These are phyloP conservation scores for Nothocercus julius DNA, from an alignment of 2,113 vertebrate species.

Conservation along the genomic window DNA sequence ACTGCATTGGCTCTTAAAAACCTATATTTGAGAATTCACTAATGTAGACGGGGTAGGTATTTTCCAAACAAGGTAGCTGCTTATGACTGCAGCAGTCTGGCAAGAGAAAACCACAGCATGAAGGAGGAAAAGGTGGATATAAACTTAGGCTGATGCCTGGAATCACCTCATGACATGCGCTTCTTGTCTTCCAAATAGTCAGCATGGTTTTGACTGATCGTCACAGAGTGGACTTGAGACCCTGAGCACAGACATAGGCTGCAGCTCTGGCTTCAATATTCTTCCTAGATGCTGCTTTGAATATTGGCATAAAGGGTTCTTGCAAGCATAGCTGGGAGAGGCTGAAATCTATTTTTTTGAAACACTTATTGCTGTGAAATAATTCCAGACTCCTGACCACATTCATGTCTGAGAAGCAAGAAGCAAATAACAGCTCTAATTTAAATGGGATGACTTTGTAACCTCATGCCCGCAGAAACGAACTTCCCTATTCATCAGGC, in stretches of 20 bases:
- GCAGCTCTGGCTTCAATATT: background rate
- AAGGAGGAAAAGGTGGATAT: background rate
- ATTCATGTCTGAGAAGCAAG: constrained; percentile 11
- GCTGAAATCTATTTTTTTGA: background rate
- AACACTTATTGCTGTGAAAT: constrained; percentile 51
- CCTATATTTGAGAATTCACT: background rate
- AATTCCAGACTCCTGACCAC: constrained; percentile 30
- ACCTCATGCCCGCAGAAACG: background rate
- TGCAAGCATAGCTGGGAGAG: background rate
- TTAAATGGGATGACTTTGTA: constrained; percentile 46
- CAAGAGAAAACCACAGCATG: background rate
- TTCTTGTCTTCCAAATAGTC: background rate
- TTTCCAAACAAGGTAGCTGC: background rate
- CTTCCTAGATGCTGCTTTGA: constrained; percentile 11
- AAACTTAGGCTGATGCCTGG: background rate
- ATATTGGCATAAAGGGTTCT: background rate
- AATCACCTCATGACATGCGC: background rate
- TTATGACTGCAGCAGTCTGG: background rate
- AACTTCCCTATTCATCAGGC: background rate
- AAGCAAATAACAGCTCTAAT: constrained; percentile 49
- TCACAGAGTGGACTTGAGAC: background rate
- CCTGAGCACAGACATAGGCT: background rate
- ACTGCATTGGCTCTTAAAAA: fast-evolving
- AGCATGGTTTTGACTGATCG: background rate
- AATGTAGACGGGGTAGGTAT: no score